phyloP scores from a whole-genome alignment of 2,113 vertebrate genomes.

The Ivindomyrus marchei region DNA sequence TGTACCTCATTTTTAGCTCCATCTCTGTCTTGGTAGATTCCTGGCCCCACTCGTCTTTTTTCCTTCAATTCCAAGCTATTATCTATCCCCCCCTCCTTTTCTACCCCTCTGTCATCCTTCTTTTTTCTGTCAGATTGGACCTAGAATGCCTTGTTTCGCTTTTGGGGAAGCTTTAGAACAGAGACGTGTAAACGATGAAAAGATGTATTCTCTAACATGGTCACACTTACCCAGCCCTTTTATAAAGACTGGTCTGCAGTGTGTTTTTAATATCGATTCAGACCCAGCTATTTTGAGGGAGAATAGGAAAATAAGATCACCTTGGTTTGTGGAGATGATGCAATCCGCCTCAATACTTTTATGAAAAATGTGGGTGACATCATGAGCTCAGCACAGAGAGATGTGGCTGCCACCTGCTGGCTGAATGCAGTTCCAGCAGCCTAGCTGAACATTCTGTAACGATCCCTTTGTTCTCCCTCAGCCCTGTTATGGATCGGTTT shows the following conservation, averaged over 20 bases:
- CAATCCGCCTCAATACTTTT: slow-evolving; percentile 41
- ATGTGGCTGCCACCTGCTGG: slow-evolving; percentile 55
- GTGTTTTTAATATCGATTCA: neutral
- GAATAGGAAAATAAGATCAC: slow-evolving; percentile 10
- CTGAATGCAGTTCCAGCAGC: slow-evolving; percentile 40
- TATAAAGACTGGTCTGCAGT: neutral
- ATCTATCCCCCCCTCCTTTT: neutral
- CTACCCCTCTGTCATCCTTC: neutral
- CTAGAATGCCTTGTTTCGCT: slow-evolving; percentile 45
- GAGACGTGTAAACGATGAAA: slow-evolving; percentile 50
- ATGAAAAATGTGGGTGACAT: slow-evolving; percentile 42
- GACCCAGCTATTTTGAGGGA: neutral
- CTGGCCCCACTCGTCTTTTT: slow-evolving; percentile 6
- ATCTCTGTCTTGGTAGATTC: neutral
- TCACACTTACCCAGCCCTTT: slow-evolving; percentile 24
- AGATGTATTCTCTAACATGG: slow-evolving; percentile 34
- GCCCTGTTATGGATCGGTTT: neutral
- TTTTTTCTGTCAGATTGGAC: slow-evolving; percentile 53
- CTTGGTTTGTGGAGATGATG: slow-evolving; percentile 37
- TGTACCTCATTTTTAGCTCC: neutral
- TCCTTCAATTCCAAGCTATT: neutral
- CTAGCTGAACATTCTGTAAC: slow-evolving; percentile 21
- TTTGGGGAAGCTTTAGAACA: slow-evolving; percentile 44
- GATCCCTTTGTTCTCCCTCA: slow-evolving; percentile 16
- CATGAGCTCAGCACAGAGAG: slow-evolving; percentile 38